phyloP scores from a whole-genome alignment of 2,113 vertebrate genomes.

The Mesoclemmys tuberculata region DNA sequence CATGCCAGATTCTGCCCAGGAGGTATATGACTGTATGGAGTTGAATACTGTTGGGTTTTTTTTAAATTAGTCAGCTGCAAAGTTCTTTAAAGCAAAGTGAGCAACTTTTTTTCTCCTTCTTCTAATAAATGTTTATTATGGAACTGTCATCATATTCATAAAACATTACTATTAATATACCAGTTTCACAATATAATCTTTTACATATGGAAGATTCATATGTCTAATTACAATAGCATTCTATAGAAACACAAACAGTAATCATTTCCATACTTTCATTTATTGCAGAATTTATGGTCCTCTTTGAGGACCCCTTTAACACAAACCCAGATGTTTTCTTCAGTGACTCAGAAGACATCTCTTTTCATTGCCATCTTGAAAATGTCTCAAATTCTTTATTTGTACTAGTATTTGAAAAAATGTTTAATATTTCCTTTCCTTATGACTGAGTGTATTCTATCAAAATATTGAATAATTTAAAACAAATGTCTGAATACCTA shows the following conservation, averaged over 20 bases:
- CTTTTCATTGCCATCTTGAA: background rate
- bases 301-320: background rate
- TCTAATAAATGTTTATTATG: background rate
- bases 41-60: background rate
- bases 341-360: background rate
- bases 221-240: background rate
- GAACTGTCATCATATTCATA: background rate
- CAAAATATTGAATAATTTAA: slow-evolving; percentile 33
- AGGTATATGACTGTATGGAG: background rate
- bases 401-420: background rate
- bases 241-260: background rate
- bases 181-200: background rate
- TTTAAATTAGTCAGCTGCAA: background rate
- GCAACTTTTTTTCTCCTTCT: background rate
- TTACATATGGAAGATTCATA: background rate
- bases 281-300: background rate
- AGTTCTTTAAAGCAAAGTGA: background rate
- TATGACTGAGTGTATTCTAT: background rate
- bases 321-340: background rate
- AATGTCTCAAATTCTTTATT: background rate
- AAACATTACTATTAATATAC: background rate
- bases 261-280: background rate
- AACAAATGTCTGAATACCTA: background rate
- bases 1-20: slow-evolving; percentile 20
- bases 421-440: background rate